Base-by-base conservation (phyloP, 2,888 invertebrate genomes). In the Drosophila macrothrix region DNA sequence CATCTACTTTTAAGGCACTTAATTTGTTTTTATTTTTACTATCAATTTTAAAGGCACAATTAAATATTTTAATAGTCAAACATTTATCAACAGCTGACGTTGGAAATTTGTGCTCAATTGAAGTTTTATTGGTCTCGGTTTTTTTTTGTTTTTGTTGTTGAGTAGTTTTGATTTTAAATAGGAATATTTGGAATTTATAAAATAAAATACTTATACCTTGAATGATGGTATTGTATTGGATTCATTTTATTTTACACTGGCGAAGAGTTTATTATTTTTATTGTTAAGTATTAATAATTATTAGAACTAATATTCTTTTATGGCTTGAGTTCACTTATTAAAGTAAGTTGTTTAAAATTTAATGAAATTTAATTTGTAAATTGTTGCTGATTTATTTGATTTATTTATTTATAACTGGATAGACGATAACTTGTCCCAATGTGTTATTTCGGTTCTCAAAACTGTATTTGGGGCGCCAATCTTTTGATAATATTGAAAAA, bases 391-490 rank as follows among this genome's bases (percentile, higher is more conserved):
- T 19, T 52, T 16, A 31, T 25, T 72, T 58, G 22, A 58, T 56
- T 49, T 52, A 56, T 54, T 52, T 39, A 46, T 49, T 52, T 43
- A 49, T 41, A 66, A 43, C 16, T 55, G 10, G n/a, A 16, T 35
- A 19, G 22, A 25, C 28, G 19, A 25, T 16, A 54, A 28, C 6
- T 10, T 56, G 3, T 3, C 3, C n/a, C 16, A 64, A 31, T 14
- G 1, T 37, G 19, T 62, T 35, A 61, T 56, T 59, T 73, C 59
- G 65, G 79, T 67, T 73, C 73, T 64, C 50, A 54, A 53, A 56
- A 31, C 67, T 55, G 53, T 64, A 33, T 46, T 54, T 37, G 28
- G 49, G 53, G 66, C 56, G 58, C 53, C 83, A 82, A 83, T 84
- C 80, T 73, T 65, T 61, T 59, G 55, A 49, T 70, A 73, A 52